phyloP scores from a whole-genome alignment of 2,113 vertebrate genomes.

The Amblyornis subalaris region DNA sequence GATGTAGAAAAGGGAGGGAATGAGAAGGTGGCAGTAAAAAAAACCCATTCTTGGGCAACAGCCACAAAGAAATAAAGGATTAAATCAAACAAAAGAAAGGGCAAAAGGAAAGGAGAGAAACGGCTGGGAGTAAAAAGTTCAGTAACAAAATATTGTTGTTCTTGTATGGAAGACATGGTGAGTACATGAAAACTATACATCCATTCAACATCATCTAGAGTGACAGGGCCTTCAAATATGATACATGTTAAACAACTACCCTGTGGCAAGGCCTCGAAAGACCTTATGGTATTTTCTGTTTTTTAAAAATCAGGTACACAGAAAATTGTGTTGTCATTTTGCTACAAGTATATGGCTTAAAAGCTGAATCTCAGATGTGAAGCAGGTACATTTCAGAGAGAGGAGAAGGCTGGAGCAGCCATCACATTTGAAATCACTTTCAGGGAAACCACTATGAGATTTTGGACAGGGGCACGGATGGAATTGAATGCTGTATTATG shows the following conservation, averaged over 20 bases:
- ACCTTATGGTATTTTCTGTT: constrained; percentile 59
- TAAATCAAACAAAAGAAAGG: constrained; percentile 48
- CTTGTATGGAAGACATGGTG: constrained; percentile 28
- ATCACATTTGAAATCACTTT: background rate
- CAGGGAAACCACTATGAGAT: background rate
- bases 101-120: constrained; percentile 33
- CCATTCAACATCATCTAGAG: constrained; percentile 19
- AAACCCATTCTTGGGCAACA: background rate
- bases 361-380: background rate
- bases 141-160: constrained; percentile 42
- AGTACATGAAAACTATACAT: constrained; percentile 31
- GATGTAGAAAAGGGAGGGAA: background rate
- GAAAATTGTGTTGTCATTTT: constrained; percentile 61
- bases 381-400: constrained; percentile 12
- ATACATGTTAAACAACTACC: constrained; percentile 64
- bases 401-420: background rate
- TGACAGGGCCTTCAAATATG: constrained; percentile 50
- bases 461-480: background rate
- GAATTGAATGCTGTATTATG: background rate
- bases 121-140: constrained; percentile 16
- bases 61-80: background rate
- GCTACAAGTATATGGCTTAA: constrained; percentile 13
- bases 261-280: constrained; percentile 56
- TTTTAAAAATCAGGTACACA: constrained; percentile 63
- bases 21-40: background rate